A percentile compares a stretch with the other conserved stretches of the same genome.
Conservation (phyloP, 2,113 vertebrate species). For the Columbina picui region DNA sequence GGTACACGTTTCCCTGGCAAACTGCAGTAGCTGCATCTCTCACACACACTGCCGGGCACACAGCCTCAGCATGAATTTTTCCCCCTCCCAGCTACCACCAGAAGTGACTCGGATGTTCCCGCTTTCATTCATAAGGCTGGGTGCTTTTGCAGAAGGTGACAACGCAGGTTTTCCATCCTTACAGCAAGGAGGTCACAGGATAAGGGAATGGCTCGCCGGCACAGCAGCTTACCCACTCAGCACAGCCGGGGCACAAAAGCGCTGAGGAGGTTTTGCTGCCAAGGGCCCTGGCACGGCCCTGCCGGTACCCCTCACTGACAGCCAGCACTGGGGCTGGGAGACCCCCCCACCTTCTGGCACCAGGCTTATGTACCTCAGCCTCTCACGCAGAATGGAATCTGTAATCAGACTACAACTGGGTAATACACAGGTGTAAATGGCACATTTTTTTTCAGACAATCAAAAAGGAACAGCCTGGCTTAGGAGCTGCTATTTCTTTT, state of each 20-base stretch:
- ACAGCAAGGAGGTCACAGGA: not conserved
- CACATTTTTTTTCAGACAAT: not conserved
- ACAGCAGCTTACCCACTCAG: not conserved
- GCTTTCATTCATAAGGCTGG: fast-evolving
- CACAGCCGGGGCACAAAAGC: not conserved
- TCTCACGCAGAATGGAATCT: fast-evolving
- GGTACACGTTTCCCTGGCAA: fast-evolving
- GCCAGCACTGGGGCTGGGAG: not conserved
- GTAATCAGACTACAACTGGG: fast-evolving
- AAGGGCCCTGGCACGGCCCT: too few species aligned
- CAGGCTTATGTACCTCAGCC: not conserved
- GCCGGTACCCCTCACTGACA: fast-evolving
- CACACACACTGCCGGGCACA: fast-evolving
- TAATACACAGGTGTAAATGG: fast-evolving
- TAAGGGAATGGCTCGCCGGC: fast-evolving
- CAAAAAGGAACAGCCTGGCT: not conserved
- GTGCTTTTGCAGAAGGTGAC: not conserved
- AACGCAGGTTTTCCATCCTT: fast-evolving
- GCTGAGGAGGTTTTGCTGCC: not conserved
- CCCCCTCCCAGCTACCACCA: not conserved
- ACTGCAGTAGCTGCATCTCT: not conserved
- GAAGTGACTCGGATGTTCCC: fast-evolving
- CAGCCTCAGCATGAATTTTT: fast-evolving
- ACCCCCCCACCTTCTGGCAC: not conserved
- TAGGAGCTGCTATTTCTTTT: not conserved